phyloP scores from a whole-genome alignment of 2,888 invertebrate species.

The Latrodectus elegans region DNA sequence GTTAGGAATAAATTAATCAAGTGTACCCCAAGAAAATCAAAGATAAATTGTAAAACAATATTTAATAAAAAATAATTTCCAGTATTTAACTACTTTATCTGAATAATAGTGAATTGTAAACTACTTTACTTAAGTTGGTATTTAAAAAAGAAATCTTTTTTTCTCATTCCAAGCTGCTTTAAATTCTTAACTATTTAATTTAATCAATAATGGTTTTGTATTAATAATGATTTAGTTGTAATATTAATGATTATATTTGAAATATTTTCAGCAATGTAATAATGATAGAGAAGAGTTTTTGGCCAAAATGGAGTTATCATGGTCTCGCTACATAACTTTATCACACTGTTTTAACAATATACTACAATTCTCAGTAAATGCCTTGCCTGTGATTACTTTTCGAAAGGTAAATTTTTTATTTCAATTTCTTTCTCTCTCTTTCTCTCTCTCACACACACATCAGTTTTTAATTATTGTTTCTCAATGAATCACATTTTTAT shows the following conservation, averaged over 20 bases:
- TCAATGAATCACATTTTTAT: too few relatives aligned
- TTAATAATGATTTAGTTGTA: not conserved
- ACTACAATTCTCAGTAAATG: constrained; percentile 80
- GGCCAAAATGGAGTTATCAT: constrained; percentile 87
- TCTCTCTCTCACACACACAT: not conserved
- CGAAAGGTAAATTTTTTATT: constrained; percentile 39
- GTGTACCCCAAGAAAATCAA: too few relatives aligned
- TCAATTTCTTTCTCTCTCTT: not conserved
- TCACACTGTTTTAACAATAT: constrained; percentile 88
- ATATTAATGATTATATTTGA: not conserved
- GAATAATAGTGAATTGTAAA: too few relatives aligned
- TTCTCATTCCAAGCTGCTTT: too few relatives aligned
- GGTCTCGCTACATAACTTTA: constrained; percentile 91
- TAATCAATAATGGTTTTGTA: not conserved
- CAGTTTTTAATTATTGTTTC: too few relatives aligned
- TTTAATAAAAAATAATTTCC: too few relatives aligned
- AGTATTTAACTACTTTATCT: too few relatives aligned
- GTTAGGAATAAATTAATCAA: too few relatives aligned
- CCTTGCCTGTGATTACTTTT: constrained; percentile 80
- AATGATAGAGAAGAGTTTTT: constrained; percentile 79
- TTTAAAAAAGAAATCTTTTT: too few relatives aligned
- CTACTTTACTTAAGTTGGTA: too few relatives aligned
- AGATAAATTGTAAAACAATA: too few relatives aligned
- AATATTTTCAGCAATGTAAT: constrained; percentile 76
- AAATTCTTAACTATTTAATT: too few relatives aligned